phyloP scores from a whole-genome alignment of 1,140 invertebrate genomes.

The Drosophila navojoa region DNA sequence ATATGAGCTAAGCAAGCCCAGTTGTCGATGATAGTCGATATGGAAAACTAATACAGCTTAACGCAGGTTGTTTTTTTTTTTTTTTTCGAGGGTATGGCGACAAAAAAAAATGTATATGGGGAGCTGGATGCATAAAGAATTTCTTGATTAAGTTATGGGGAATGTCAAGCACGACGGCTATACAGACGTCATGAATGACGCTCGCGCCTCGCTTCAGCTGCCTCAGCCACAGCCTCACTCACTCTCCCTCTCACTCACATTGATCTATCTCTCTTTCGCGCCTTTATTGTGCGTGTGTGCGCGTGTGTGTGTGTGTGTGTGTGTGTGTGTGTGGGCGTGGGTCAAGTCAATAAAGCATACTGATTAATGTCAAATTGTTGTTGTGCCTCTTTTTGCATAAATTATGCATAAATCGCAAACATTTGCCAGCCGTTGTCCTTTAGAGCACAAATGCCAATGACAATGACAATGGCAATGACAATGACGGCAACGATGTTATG shows the following conservation, averaged over 20 bases:
- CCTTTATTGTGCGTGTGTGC: not conserved
- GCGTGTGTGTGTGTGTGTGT: no score
- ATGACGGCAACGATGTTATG: slow-evolving; percentile 19
- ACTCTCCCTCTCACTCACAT: slow-evolving; percentile 1
- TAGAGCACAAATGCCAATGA: slow-evolving; percentile 24
- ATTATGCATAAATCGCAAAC: slow-evolving; percentile 66
- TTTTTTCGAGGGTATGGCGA: not conserved
- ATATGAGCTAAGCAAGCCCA: no score
- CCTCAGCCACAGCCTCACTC: not conserved
- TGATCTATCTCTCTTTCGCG: slow-evolving; percentile 3
- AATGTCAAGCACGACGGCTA: slow-evolving; percentile 48
- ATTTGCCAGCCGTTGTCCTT: slow-evolving; percentile 44
- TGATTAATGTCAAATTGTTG: slow-evolving; percentile 72
- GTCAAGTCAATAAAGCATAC: slow-evolving; percentile 66
- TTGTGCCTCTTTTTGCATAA: slow-evolving; percentile 61
- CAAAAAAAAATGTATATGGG: no score
- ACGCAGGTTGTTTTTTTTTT: no score
- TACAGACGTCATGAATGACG: slow-evolving; percentile 46
- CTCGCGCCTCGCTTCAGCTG: slow-evolving; percentile 1
- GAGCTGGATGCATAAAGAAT: slow-evolving; percentile 52
- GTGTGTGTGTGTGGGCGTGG: not conserved
- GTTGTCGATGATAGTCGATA: not conserved
- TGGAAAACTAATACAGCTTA: not conserved
- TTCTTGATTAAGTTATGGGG: slow-evolving; percentile 77
- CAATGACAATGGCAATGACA: slow-evolving; percentile 16